Evolutionary conservation across 2,797 vertebrate genomes (phyloP).

Genomic region (Threskiornis aethiopicus): DNA sequence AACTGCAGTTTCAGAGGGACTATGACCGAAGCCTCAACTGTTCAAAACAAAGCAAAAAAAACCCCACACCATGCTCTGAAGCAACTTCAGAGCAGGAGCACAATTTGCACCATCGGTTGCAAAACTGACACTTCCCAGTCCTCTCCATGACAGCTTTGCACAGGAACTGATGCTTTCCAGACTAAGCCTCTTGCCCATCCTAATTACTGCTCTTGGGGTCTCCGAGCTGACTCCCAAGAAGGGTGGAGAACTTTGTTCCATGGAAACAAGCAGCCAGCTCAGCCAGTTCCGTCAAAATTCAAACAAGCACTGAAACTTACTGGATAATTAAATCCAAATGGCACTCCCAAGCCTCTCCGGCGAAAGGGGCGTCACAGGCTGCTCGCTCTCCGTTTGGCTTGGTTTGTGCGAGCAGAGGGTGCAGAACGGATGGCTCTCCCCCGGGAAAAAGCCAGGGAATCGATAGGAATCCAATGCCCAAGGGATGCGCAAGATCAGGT

Average conservation of each 20-base stretch:
- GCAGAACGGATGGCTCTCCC: not conserved
- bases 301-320: not conserved
- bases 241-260: conserved; percentile 53
- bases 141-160: not conserved
- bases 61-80: not conserved
- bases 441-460: not conserved
- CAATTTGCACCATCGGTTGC: not conserved
- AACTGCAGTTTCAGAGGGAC: not conserved
- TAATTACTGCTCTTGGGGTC: conserved; percentile 39
- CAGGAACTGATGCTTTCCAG: conserved; percentile 29
- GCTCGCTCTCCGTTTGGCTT: not conserved
- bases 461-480: not conserved
- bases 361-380: not conserved
- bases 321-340: conserved; percentile 52
- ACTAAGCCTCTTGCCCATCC: not conserved
- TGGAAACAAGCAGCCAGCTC: conserved; percentile 43
- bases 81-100: not conserved
- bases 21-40: not conserved
- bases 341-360: not conserved
- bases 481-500: not conserved
- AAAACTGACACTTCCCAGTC: not conserved
- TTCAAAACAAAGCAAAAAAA: not conserved
- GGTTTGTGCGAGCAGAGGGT: not conserved
- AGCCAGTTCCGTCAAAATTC: conserved; percentile 29
- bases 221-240: conserved; percentile 46